Evolutionary conservation across 2,797 vertebrate species (phyloP).

Genomic region (Enteromius radiatus): DNA sequence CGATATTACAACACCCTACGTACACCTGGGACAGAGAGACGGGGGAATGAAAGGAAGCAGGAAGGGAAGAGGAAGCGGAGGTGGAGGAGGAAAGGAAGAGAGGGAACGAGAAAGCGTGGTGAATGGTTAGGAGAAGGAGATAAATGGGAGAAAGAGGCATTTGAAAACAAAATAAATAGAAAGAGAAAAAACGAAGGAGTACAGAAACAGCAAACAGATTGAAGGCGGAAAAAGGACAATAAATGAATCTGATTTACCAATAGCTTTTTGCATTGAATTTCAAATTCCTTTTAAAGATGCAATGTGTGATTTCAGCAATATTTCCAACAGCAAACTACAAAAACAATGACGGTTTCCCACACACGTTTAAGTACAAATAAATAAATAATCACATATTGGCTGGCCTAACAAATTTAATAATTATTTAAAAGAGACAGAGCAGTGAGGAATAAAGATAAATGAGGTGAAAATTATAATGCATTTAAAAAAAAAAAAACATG

Average conservation of each 20-base stretch:
- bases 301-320: background rate
- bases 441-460: too few relatives aligned
- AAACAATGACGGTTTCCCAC: background rate
- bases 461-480: too few relatives aligned
- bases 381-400: background rate
- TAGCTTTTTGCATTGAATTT: background rate
- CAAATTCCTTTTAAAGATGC: background rate
- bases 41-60: constrained; percentile 28
- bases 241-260: constrained; percentile 10
- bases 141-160: constrained; percentile 5
- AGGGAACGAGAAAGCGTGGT: background rate
- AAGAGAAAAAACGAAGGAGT: background rate
- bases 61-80: constrained; percentile 26
- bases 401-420: background rate
- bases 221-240: constrained; percentile 1
- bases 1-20: constrained; percentile 45
- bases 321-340: background rate
- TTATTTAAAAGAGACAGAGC: too few relatives aligned
- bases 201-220: background rate
- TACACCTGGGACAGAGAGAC: constrained; percentile 33
- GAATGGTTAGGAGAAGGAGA: constrained; percentile 23
- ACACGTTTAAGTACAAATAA: background rate
- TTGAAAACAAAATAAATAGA: background rate
- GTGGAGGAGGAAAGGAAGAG: constrained; percentile 9
- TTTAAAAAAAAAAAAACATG: too few relatives aligned